Conservation (phyloP, 2,113 vertebrate species). For the Phainopepla nitens region DNA sequence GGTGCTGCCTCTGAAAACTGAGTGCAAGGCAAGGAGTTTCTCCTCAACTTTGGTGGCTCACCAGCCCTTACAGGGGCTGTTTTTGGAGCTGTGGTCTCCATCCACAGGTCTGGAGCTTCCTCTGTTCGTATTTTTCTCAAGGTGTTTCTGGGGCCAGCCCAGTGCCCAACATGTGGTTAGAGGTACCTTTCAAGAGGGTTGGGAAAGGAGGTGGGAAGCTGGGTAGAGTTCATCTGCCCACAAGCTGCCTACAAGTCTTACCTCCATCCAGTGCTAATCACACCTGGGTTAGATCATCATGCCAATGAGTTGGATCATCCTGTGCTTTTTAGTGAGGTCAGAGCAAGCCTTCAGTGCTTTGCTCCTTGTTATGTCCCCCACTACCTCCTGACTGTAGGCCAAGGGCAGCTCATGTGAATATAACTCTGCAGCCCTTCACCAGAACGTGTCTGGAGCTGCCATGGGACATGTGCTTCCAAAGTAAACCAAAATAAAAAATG, state of each 20-base stretch:
- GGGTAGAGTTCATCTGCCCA: background rate
- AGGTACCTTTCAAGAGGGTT: background rate
- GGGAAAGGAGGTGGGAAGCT: background rate
- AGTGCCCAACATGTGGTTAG: background rate
- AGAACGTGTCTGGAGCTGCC: background rate
- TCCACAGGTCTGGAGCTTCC: background rate
- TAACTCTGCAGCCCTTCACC: background rate
- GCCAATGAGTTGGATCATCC: background rate
- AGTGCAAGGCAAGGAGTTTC: background rate
- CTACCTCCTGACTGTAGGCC: rapidly evolving
- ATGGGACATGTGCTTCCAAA: rapidly evolving
- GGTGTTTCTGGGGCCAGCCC: rapidly evolving
- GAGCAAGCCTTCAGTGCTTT: background rate
- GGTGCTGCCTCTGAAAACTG: background rate
- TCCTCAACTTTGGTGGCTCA: rapidly evolving
- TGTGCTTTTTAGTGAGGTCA: background rate
- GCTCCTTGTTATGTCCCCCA: background rate
- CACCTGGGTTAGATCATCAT: background rate
- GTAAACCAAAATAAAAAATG: background rate
- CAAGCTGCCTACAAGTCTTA: background rate
- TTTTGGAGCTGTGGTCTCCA: background rate
- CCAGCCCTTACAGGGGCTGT: rapidly evolving
- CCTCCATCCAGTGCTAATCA: background rate
- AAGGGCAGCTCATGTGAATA: rapidly evolving
- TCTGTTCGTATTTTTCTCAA: background rate